Percentiles rank a stretch among this genome's conserved stretches.
phyloP scores from a whole-genome alignment of 2,113 vertebrate genomes.

The Nesoenas mayeri region DNA sequence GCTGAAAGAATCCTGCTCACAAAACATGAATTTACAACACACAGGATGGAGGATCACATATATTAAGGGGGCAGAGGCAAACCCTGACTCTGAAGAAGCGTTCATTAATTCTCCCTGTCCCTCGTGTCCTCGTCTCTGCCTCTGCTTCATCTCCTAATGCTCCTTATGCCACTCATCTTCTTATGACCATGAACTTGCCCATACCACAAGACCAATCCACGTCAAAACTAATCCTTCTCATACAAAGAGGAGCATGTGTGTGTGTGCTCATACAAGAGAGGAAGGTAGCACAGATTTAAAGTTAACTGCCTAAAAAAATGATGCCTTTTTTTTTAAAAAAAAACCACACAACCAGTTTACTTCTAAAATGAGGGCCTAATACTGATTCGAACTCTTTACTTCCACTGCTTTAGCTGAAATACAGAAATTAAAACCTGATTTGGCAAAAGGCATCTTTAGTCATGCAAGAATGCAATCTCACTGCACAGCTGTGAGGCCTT shows the following conservation, averaged over 20 bases:
- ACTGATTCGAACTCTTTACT: background rate
- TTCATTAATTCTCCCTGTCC: background rate
- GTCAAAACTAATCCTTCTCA: background rate
- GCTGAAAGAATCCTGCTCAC: background rate
- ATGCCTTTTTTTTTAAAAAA: background rate
- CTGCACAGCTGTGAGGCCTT: background rate
- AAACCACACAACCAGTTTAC: background rate
- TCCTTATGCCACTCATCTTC: background rate
- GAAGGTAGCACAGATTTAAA: background rate
- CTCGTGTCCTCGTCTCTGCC: fast-evolving
- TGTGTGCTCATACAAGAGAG: background rate
- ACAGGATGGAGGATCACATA: background rate
- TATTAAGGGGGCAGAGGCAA: background rate
- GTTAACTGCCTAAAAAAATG: background rate
- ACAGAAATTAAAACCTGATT: background rate
- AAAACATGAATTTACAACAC: background rate
- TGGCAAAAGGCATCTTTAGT: background rate
- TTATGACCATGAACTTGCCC: background rate
- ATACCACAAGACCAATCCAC: background rate
- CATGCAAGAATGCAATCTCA: background rate
- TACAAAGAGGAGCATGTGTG: background rate
- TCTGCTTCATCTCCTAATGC: background rate
- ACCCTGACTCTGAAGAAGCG: background rate
- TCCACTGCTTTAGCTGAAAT: background rate
- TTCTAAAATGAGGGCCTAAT: background rate